Percentiles rank a stretch among this genome's conserved stretches.
Conservation (phyloP, 2,797 vertebrate genomes). For the Poecile montanus region DNA sequence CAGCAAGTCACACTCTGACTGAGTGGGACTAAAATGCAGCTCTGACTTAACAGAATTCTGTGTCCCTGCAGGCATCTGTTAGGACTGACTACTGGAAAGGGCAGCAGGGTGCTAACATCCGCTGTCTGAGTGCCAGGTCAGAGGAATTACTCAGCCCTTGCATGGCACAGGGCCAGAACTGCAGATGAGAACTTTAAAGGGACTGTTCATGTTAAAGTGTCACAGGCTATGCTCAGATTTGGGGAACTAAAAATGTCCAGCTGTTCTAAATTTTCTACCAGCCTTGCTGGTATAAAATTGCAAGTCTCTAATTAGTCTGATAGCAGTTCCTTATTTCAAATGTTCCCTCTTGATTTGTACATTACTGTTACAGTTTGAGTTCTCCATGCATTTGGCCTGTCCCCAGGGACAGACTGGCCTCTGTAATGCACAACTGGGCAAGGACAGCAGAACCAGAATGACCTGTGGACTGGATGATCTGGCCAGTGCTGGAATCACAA, state of each 20-base stretch:
- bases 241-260: background rate
- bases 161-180: background rate
- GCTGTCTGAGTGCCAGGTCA: background rate
- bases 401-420: background rate
- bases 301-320: background rate
- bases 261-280: background rate
- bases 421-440: background rate
- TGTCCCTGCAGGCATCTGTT: background rate
- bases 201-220: background rate
- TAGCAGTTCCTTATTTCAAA: background rate
- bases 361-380: background rate
- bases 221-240: background rate
- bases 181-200: slow-evolving; percentile 11
- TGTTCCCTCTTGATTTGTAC: background rate
- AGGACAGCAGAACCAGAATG: background rate
- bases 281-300: background rate
- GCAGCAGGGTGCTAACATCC: slow-evolving; percentile 12
- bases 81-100: background rate
- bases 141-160: slow-evolving; percentile 27
- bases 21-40: background rate
- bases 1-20: background rate
- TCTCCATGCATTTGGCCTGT: background rate
- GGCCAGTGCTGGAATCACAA: background rate
- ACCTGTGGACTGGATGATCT: background rate
- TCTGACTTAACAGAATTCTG: background rate